A percentile compares a stretch with the other conserved stretches of the same genome.
phyloP scores from a whole-genome alignment of 2,888 invertebrate species.

The Agrochola macilenta region DNA sequence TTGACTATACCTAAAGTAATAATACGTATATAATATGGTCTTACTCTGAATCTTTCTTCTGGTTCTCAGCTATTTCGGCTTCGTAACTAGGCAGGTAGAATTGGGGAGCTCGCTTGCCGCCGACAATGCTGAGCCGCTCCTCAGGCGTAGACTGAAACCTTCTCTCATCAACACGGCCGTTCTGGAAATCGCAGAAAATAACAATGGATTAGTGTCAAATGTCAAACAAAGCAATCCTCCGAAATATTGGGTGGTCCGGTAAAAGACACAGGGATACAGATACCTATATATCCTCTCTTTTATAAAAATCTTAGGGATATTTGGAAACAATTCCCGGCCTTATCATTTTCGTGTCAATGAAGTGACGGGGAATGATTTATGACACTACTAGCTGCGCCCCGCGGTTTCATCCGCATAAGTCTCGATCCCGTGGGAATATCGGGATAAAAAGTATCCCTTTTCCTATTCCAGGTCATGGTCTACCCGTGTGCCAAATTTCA shows the following conservation, averaged over 20 bases:
- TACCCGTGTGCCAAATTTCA: too few relatives aligned
- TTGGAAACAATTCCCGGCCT: not conserved
- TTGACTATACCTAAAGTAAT: not conserved
- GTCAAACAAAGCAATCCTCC: not conserved
- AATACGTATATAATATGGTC: constrained; percentile 79
- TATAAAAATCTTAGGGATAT: not conserved
- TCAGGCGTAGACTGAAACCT: constrained; percentile 97
- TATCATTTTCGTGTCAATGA: not conserved
- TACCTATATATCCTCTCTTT: not conserved
- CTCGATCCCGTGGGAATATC: too few relatives aligned
- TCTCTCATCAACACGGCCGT: constrained; percentile 97
- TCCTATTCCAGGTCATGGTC: too few relatives aligned
- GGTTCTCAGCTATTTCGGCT: constrained; percentile 98
- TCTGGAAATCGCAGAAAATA: constrained; percentile 85
- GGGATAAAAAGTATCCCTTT: too few relatives aligned
- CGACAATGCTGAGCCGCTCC: constrained; percentile 97
- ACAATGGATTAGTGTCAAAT: constrained; percentile 1
- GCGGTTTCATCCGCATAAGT: too few relatives aligned
- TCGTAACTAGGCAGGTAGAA: constrained; percentile 99
- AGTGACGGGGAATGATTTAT: not conserved
- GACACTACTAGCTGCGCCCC: not conserved
- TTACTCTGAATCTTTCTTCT: constrained; percentile 99
- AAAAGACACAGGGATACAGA: not conserved
- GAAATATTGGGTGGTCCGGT: not conserved
- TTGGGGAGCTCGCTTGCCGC: constrained; percentile 99